phyloP scores from a whole-genome alignment of 2,113 vertebrate species.

The Forbesichthys agassizii region DNA sequence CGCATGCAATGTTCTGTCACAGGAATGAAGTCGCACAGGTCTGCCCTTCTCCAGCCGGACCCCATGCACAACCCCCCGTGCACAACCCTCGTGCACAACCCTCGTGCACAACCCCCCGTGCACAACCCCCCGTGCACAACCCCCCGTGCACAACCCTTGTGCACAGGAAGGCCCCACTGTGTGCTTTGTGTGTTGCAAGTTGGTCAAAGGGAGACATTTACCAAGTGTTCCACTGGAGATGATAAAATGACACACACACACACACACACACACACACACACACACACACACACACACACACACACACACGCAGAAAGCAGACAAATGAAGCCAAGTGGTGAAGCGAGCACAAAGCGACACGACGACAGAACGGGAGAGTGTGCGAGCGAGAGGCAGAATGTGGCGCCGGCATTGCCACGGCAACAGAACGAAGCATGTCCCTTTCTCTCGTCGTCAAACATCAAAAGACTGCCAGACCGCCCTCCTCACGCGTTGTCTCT shows the following conservation, averaged over 20 bases:
- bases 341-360: background rate
- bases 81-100: too few relatives aligned
- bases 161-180: too few relatives aligned
- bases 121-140: too few relatives aligned
- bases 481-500: background rate
- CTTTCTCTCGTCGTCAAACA: conserved; percentile 29
- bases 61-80: background rate
- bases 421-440: conserved; percentile 36
- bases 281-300: background rate
- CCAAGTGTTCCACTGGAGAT: too few relatives aligned
- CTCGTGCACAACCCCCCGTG: too few relatives aligned
- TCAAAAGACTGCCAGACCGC: conserved; percentile 23
- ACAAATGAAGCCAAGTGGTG: background rate
- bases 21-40: conserved; percentile 56
- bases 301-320: background rate
- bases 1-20: conserved; percentile 23
- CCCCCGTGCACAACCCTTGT: too few relatives aligned
- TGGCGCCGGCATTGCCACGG: conserved; percentile 35
- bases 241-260: background rate
- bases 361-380: conserved; percentile 1
- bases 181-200: too few relatives aligned
- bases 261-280: background rate
- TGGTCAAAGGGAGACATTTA: too few relatives aligned
- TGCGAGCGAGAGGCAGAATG: conserved; percentile 11
- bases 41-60: background rate